Conservation (phyloP, 2,888 invertebrate genomes). For the Athrips mouffetella region DNA sequence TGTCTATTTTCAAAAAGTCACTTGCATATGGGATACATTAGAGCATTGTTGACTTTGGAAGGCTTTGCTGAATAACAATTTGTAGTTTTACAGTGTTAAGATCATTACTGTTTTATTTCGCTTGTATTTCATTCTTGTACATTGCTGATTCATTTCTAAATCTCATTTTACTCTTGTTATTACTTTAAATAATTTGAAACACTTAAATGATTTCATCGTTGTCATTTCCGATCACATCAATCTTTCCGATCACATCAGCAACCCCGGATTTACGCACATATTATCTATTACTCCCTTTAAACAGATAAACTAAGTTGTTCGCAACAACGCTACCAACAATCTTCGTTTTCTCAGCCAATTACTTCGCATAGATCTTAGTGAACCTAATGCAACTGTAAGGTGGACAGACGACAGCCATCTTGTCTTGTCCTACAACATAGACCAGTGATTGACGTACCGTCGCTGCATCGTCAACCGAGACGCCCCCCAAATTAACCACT, state of each 20-base stretch:
- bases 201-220: no score
- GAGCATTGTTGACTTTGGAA: conserved; percentile 51
- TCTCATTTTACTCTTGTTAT: no score
- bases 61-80: conserved; percentile 7
- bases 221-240: no score
- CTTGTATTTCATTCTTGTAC: not conserved
- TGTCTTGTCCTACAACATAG: conserved; percentile 13
- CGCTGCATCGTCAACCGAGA: conserved; percentile 8
- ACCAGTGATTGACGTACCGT: conserved; percentile 16
- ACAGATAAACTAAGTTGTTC: no score
- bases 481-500: conserved; percentile 22
- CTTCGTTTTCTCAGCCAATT: not conserved
- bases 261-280: no score
- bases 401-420: conserved; percentile 5
- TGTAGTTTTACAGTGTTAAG: not conserved
- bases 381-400: conserved; percentile 11
- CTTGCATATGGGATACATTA: conserved; percentile 35
- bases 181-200: no score
- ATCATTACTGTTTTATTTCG: conserved; percentile 2
- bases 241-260: no score
- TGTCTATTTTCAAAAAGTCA: not conserved
- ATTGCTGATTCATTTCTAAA: not conserved
- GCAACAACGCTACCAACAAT: no score
- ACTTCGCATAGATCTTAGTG: not conserved
- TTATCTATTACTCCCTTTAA: no score